Percentiles rank a stretch among this genome's conserved stretches.
Conservation (phyloP, 2,113 vertebrate genomes). For the Oreocharis arfaki region DNA sequence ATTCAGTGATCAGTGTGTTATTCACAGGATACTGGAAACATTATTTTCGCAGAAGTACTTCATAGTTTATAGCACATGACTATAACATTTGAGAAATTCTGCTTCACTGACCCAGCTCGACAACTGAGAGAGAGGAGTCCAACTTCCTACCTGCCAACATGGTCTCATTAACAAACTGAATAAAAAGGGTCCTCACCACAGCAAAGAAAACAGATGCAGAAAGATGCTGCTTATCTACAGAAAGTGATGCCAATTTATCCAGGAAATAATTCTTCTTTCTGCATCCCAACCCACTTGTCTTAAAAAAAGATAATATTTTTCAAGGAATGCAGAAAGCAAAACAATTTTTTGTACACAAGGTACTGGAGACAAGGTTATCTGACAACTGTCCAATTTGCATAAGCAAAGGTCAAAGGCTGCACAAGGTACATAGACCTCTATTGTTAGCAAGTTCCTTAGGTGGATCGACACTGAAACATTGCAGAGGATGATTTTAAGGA, state of each 20-base stretch:
- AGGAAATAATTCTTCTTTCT: neutral
- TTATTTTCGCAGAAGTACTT: neutral
- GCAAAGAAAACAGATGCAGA: conserved; percentile 37
- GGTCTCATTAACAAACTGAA: conserved; percentile 53
- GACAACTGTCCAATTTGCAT: neutral
- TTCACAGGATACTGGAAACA: neutral
- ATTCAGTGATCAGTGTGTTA: conserved; percentile 2
- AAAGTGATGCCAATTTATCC: neutral
- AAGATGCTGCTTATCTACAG: neutral
- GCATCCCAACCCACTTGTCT: neutral
- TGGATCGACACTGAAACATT: neutral
- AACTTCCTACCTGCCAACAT: conserved; percentile 51
- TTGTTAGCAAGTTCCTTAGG: neutral
- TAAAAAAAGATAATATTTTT: neutral
- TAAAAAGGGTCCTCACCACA: conserved; percentile 10
- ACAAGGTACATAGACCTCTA: neutral
- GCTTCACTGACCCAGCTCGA: conserved; percentile 31
- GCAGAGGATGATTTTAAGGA: neutral
- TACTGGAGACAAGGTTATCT: neutral
- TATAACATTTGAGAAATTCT: conserved; percentile 47
- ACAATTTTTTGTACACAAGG: neutral
- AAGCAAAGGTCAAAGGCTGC: neutral
- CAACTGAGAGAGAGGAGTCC: conserved; percentile 39
- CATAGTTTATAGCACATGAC: neutral
- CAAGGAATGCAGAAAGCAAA: neutral